Conservation (phyloP, 2,888 invertebrate species). For the Morpho helenor region DNA sequence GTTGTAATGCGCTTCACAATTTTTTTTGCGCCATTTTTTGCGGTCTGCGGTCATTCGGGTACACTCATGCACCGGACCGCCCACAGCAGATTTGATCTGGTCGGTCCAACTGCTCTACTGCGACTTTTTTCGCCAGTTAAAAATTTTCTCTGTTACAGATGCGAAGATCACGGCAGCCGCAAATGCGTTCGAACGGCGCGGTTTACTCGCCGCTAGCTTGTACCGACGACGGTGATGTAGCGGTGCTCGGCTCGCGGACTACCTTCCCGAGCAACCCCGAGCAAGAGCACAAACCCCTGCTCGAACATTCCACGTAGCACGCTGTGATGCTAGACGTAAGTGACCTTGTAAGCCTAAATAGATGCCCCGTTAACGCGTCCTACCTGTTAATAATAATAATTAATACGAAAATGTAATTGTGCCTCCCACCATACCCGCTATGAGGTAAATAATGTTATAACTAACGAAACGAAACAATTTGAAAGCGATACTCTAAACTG, state of each 20-base stretch:
- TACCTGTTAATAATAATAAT: not conserved
- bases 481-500: no score
- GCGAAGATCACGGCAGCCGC: constrained; percentile 25
- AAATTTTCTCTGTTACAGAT: constrained; percentile 16
- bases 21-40: no score
- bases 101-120: no score
- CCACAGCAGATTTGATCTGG: no score
- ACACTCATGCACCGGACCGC: no score
- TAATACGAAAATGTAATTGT: not conserved
- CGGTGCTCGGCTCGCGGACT: constrained; percentile 44
- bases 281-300: constrained; percentile 51
- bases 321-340: constrained; percentile 59
- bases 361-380: constrained; percentile 2
- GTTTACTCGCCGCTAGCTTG: constrained; percentile 59
- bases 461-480: no score
- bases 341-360: constrained; percentile 24
- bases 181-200: constrained; percentile 29
- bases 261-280: constrained; percentile 37
- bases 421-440: no score
- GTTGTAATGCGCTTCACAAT: no score
- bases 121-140: no score
- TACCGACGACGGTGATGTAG: constrained; percentile 58
- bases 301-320: constrained; percentile 67
- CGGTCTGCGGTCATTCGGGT: no score
- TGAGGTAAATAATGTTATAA: no score